Conservation (phyloP, 2,888 invertebrate species). For the Bimastos eiseni region DNA sequence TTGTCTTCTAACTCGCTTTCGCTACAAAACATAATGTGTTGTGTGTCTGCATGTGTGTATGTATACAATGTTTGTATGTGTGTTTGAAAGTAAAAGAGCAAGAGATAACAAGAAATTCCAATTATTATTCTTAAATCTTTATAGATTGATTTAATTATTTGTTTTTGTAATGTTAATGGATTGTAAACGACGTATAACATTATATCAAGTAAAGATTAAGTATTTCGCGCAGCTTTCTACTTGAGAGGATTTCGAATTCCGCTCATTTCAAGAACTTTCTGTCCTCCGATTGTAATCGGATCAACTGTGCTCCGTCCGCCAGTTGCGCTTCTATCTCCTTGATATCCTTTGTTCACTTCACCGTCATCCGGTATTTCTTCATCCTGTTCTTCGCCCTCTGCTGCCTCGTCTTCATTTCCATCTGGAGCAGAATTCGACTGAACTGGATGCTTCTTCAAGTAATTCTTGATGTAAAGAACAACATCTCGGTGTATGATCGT, state of each 20-base stretch:
- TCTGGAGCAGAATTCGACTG: background rate
- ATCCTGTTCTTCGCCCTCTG: background rate
- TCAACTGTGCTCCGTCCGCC: background rate
- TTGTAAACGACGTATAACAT: background rate
- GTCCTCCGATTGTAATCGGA: background rate
- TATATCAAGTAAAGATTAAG: background rate
- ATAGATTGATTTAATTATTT: background rate
- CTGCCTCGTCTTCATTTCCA: background rate
- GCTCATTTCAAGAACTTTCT: constrained; percentile 17
- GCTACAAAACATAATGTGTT: too few species aligned
- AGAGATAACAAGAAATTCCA: background rate
- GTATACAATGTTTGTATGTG: too few species aligned
- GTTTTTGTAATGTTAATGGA: background rate
- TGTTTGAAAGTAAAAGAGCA: too few species aligned
- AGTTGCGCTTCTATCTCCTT: background rate
- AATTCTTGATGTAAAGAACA: background rate
- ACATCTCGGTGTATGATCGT: background rate
- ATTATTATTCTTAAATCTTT: background rate
- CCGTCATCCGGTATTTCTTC: background rate
- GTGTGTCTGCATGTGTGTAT: too few species aligned
- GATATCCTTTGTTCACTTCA: background rate
- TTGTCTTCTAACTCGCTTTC: too few species aligned
- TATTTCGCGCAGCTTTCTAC: background rate
- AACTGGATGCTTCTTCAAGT: background rate
- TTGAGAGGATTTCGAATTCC: constrained; percentile 17